Percentiles rank a stretch among this genome's conserved stretches.
Evolutionary conservation across 30 jellyfish, hydroid and myxozoan genomes (phyloP).

Genomic region (Aurelia coerulea): DNA sequence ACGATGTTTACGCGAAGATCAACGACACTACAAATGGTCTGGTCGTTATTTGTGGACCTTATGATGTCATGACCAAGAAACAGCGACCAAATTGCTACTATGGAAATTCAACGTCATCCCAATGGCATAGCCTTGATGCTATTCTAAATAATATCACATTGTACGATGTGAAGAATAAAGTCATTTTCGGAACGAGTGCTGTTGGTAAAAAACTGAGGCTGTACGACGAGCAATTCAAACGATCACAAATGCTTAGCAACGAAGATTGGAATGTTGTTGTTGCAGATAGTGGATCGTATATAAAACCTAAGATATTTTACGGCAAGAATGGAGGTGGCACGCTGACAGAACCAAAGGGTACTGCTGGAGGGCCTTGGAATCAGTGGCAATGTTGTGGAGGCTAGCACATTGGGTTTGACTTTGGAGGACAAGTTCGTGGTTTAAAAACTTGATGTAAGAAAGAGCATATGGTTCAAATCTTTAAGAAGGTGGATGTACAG

Average conservation of each 20-base stretch:
- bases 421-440: no score
- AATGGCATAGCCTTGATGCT: slow-evolving; percentile 20
- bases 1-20: background rate
- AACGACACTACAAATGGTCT: slow-evolving; percentile 4
- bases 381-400: slow-evolving; percentile 24
- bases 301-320: background rate
- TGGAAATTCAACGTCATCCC: slow-evolving; percentile 17
- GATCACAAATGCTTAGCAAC: background rate
- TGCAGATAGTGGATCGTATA: background rate
- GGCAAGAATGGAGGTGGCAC: no score
- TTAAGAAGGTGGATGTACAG: no score
- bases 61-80: background rate
- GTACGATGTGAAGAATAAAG: slow-evolving; percentile 13
- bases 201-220: background rate
- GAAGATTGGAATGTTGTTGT: slow-evolving; percentile 15
- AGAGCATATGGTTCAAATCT: no score
- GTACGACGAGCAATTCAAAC: slow-evolving; percentile 19
- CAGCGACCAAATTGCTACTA: slow-evolving; percentile 11
- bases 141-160: background rate
- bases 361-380: background rate
- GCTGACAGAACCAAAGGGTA: background rate
- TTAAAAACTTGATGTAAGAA: background rate
- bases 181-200: slow-evolving; percentile 5
- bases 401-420: no score
- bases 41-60: slow-evolving; percentile 29